A percentile compares a stretch with the other conserved stretches of the same genome.
Conservation (phyloP, 2,797 vertebrate species). For the Gymnopithys bicolor region DNA sequence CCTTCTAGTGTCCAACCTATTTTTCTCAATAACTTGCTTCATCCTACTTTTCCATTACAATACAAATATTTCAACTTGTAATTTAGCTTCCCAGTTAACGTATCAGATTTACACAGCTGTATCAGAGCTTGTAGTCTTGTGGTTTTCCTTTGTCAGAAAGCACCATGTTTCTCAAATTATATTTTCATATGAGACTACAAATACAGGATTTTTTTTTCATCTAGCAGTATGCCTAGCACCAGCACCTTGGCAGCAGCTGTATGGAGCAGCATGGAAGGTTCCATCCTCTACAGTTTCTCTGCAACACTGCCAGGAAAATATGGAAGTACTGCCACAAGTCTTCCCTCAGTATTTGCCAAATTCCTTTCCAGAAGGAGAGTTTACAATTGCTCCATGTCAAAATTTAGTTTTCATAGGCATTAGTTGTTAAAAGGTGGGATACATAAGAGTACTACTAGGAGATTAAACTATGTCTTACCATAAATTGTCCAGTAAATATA, state of each 20-base stretch:
- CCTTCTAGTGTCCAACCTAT: not conserved
- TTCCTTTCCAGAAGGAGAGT: constrained; percentile 28
- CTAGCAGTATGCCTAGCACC: not conserved
- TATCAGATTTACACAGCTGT: not conserved
- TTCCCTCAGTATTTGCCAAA: constrained; percentile 31
- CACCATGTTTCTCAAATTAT: not conserved
- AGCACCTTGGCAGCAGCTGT: constrained; percentile 2
- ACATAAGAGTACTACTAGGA: not conserved
- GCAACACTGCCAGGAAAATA: constrained; percentile 45
- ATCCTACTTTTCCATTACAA: not conserved
- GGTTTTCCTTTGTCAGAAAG: constrained; percentile 1
- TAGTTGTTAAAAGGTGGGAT: not conserved
- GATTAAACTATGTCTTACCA: not conserved
- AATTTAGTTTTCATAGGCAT: constrained; percentile 1
- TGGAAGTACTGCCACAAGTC: constrained; percentile 34
- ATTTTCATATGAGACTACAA: not conserved
- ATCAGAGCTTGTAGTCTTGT: not conserved
- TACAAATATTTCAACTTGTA: not conserved
- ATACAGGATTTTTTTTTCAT: not conserved
- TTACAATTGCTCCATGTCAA: constrained; percentile 27
- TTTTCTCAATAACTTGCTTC: not conserved
- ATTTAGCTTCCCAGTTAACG: not conserved
- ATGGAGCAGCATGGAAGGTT: constrained; percentile 26
- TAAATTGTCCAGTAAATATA: not conserved
- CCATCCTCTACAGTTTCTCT: constrained; percentile 30